Evolutionary conservation across 2,888 invertebrate species (phyloP).

Genomic region (Branchellion lobata): DNA sequence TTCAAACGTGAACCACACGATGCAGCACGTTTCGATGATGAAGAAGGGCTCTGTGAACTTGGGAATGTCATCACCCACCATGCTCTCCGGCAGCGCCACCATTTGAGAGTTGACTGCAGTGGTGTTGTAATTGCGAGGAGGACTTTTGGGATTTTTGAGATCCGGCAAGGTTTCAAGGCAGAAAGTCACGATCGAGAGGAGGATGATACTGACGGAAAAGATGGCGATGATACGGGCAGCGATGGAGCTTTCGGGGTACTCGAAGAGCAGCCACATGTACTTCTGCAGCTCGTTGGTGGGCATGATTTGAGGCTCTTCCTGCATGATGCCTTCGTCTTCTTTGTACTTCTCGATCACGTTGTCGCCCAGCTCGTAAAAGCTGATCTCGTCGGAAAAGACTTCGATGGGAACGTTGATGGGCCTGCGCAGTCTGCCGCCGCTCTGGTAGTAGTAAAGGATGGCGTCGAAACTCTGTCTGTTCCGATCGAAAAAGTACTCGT

Average conservation of each 20-base stretch:
- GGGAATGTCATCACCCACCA: constrained; percentile 81
- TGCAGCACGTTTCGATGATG: constrained; percentile 97
- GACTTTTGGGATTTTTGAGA: constrained; percentile 90
- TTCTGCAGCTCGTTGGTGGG: constrained; percentile 95
- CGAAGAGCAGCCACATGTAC: constrained; percentile 97
- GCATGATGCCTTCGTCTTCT: constrained; percentile 75
- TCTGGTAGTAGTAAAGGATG: constrained; percentile 72
- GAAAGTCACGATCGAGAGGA: constrained; percentile 98
- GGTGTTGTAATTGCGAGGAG: constrained; percentile 64
- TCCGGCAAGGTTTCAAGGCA: constrained; percentile 98
- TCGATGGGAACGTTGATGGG: constrained; percentile 92
- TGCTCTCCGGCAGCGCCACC: neutral
- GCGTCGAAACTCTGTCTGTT: constrained; percentile 99
- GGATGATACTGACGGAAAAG: constrained; percentile 96
- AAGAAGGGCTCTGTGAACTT: constrained; percentile 99
- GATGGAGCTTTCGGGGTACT: constrained; percentile 98
- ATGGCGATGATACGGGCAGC: constrained; percentile 97
- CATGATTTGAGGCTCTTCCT: constrained; percentile 85
- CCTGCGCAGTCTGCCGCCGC: constrained; percentile 84
- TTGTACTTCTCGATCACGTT: constrained; percentile 68
- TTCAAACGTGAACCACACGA: constrained; percentile 98
- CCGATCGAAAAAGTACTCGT: constrained; percentile 99
- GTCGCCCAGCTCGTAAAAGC: constrained; percentile 98
- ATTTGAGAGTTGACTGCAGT: neutral
- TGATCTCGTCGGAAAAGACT: constrained; percentile 98